Base-by-base conservation (phyloP, 2,797 vertebrate genomes). In the Coluber constrictor region DNA sequence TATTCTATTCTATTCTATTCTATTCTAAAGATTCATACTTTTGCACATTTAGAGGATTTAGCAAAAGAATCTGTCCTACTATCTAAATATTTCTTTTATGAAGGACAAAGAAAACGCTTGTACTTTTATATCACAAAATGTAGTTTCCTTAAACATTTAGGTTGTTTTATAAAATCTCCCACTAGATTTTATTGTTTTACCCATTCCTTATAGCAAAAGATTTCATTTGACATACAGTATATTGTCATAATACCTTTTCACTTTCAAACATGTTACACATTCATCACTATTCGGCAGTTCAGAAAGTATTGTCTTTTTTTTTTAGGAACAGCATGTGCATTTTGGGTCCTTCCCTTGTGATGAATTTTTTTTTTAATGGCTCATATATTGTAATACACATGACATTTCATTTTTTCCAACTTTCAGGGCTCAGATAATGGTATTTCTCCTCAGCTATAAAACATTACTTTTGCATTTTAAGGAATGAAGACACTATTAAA, bases 371-470 rank as follows among this genome's bases (percentile, higher is more conserved):
- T 16, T 13, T 1, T 3, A 93, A 79, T 63, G 51, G 25, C 27
- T 56, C 54, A 23, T 18, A 11, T n/a, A 86, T 70, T 93, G 88
- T 56, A 32, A 59, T 55, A 86, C 15, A 43, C 25, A 13, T 93
- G 92, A 90, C 87, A 90, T 86, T 91, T 15, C 43, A 87, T 87
- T 87, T 93, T 25, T 59, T 27, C 4, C 37, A 6, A 32, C 88
- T 90, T 90, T 92, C 93, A 59, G 60, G 83, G 59, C 74, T 56
- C n/a, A 56, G 90, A 92, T 89, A 91, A 90, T 20, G 54, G 54
- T 60, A 87, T 93, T 91, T 89, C 55, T 92, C n/a, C 56, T 93
- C 12, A 18, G 87, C 88, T 91, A 87, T 93, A 91, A 93, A 93
- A 89, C 74, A 87, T 91, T 93, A 91, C 70, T 86, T 93, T 70